Conservation (phyloP, 2,888 invertebrate genomes). For the Apamea crenata region DNA sequence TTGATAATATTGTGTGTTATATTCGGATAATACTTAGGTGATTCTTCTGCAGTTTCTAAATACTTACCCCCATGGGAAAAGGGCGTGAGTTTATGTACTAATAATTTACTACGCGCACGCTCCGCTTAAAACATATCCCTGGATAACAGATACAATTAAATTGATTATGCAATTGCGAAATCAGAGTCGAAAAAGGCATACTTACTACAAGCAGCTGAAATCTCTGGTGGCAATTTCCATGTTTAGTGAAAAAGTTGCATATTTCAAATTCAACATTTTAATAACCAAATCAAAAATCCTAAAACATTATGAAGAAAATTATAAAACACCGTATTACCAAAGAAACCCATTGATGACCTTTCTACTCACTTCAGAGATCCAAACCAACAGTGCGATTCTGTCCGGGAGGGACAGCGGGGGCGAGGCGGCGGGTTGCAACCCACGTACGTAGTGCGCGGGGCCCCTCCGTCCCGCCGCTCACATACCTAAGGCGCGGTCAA, state of each 20-base stretch:
- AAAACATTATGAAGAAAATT: neutral
- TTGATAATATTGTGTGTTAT: no score
- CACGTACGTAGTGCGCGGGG: no score
- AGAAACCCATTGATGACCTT: neutral
- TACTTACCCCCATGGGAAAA: neutral
- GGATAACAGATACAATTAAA: slow-evolving; percentile 1
- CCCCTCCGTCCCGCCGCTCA: no score
- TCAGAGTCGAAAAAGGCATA: neutral
- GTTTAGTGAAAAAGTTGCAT: neutral
- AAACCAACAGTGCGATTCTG: no score
- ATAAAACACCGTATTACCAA: neutral
- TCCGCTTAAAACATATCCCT: neutral
- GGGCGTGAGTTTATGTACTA: no score
- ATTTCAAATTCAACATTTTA: neutral
- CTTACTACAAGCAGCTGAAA: neutral
- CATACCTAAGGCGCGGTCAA: no score
- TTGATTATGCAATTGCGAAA: neutral
- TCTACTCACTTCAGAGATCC: neutral
- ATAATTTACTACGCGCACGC: neutral
- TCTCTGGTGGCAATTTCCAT: neutral
- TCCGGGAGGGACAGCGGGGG: no score
- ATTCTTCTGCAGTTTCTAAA: neutral
- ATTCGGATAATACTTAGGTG: neutral
- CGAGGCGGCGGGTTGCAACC: no score
- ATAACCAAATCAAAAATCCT: neutral